Conservation (phyloP, 2,888 invertebrate genomes). For the Eupithecia inturbata region DNA sequence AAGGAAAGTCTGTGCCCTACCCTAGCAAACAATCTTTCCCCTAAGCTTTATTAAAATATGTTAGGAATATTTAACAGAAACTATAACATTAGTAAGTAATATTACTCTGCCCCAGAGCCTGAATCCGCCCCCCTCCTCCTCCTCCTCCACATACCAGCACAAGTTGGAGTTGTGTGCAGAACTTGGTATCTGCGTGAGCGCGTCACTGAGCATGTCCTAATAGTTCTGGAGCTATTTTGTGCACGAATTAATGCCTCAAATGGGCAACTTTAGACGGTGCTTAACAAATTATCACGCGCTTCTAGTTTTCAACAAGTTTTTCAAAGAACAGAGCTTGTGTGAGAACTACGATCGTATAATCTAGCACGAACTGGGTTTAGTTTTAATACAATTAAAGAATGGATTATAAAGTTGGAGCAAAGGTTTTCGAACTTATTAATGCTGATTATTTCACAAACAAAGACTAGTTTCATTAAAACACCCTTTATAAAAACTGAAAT, state of each 20-base stretch:
- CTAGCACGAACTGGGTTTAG: not conserved
- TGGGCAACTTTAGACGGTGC: conserved; percentile 24
- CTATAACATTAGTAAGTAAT: not conserved
- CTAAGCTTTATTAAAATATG: not conserved
- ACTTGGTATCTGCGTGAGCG: conserved; percentile 38
- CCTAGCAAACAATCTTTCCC: not conserved
- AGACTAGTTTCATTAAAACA: too few relatives aligned
- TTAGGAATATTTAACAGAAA: not conserved
- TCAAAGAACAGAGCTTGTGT: not conserved
- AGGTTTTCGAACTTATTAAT: not conserved
- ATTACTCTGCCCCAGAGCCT: not conserved
- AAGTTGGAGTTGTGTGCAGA: conserved; percentile 30
- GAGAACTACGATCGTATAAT: not conserved
- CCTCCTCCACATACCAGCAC: not conserved
- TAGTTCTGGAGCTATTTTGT: conserved; percentile 37
- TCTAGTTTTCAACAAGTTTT: conserved; percentile 37
- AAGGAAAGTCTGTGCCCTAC: not conserved
- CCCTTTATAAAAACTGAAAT: too few relatives aligned
- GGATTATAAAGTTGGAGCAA: not conserved
- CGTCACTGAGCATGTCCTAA: conserved; percentile 38
- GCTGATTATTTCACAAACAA: too few relatives aligned
- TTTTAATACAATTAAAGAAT: not conserved
- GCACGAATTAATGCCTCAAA: conserved; percentile 21
- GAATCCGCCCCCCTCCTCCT: not conserved
- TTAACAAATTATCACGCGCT: conserved; percentile 8